phyloP scores from a whole-genome alignment of 2,888 invertebrate genomes.

The Cantharis lateralis region DNA sequence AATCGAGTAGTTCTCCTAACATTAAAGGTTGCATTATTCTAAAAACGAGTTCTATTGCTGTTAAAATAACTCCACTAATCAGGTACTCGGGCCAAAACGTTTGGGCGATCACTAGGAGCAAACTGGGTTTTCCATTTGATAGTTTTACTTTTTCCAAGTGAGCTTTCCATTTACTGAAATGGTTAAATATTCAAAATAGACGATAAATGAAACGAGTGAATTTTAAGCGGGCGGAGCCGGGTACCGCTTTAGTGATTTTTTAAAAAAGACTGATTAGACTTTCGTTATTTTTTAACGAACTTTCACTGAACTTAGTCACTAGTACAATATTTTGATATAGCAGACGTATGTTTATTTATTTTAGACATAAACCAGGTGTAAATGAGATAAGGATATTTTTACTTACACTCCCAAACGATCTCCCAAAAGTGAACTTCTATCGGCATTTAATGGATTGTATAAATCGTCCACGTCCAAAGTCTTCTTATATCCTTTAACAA shows the following conservation, averaged over 20 bases:
- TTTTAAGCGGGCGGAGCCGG: no score
- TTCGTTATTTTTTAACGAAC: not conserved
- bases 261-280: no score
- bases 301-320: not conserved
- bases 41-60: slow-evolving; percentile 61
- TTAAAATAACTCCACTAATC: slow-evolving; percentile 64
- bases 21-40: slow-evolving; percentile 70
- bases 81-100: slow-evolving; percentile 73
- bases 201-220: no score
- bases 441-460: slow-evolving; percentile 69
- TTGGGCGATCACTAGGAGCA: slow-evolving; percentile 67
- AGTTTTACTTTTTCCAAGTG: slow-evolving; percentile 64
- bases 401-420: slow-evolving; percentile 68
- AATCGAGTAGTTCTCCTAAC: slow-evolving; percentile 67
- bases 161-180: slow-evolving; percentile 69
- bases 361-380: not conserved
- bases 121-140: slow-evolving; percentile 64
- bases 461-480: slow-evolving; percentile 76
- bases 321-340: not conserved
- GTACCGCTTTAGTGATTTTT: no score
- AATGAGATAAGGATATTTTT: not conserved
- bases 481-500: slow-evolving; percentile 74
- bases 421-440: slow-evolving; percentile 71
- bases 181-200: no score
- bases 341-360: not conserved